These are phyloP conservation scores for Tiphia femorata DNA, from an alignment of 2,888 invertebrate species.

Conservation along the genomic window DNA sequence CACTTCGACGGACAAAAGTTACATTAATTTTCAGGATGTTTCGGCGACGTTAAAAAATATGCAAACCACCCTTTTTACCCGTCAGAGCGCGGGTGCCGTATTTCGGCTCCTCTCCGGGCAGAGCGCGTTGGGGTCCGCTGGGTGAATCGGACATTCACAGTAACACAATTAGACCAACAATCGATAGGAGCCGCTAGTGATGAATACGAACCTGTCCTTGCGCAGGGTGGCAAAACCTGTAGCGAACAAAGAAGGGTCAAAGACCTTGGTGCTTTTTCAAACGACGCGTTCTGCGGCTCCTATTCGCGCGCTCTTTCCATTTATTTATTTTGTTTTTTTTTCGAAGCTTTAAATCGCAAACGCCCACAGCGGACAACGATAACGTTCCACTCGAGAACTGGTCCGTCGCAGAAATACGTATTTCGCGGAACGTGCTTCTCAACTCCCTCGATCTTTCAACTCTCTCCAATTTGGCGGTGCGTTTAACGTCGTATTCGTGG, in stretches of 20 bases:
- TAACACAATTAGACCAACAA: slow-evolving; percentile 67
- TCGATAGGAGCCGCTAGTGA: slow-evolving; percentile 62
- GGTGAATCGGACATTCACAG: slow-evolving; percentile 66
- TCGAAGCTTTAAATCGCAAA: no score
- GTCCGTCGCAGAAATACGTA: no score
- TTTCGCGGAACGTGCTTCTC: no score
- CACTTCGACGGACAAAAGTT: slow-evolving; percentile 53
- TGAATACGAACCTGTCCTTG: slow-evolving; percentile 54
- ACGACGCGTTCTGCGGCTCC: no score
- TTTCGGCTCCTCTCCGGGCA: slow-evolving; percentile 54
- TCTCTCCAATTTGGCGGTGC: no score
- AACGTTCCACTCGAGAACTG: no score
- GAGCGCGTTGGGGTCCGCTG: slow-evolving; percentile 52
- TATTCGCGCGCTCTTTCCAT: no score
- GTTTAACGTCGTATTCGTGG: no score
- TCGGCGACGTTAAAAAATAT: slow-evolving; percentile 62
- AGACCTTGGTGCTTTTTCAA: no score
- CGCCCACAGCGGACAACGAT: no score
- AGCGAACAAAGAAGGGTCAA: slow-evolving; percentile 11
- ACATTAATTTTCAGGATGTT: slow-evolving; percentile 55
- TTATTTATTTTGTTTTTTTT: no score
- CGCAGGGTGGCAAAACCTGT: neutral
- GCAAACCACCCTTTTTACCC: slow-evolving; percentile 61
- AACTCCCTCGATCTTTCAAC: no score
- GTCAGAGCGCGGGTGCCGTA: slow-evolving; percentile 55